Conservation (phyloP, 2,888 invertebrate genomes). For the Limnephilus lunatus region DNA sequence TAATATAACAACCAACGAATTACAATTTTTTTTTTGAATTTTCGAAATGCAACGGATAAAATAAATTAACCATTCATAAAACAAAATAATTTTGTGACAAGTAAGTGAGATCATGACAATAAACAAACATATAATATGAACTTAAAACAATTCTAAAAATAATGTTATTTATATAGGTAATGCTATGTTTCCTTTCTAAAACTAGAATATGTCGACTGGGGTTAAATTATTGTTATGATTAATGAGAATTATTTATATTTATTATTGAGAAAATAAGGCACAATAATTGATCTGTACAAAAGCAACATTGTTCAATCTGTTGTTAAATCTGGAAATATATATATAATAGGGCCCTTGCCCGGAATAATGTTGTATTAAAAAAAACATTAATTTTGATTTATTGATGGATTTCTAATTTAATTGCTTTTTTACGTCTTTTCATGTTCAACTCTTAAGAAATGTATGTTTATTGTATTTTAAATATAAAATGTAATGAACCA, state of each 20-base stretch:
- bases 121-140: conserved; percentile 27
- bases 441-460: too few species aligned
- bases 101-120: conserved; percentile 64
- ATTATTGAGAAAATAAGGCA: neutral
- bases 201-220: conserved; percentile 21
- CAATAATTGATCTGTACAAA: neutral
- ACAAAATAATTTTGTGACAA: conserved; percentile 61
- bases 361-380: too few species aligned
- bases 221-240: neutral
- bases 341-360: too few species aligned
- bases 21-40: conserved; percentile 32
- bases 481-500: too few species aligned
- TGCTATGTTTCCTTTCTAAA: conserved; percentile 11
- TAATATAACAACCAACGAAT: conserved; percentile 27
- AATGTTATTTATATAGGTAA: conserved; percentile 3
- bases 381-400: too few species aligned
- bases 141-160: conserved; percentile 24
- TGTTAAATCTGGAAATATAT: neutral
- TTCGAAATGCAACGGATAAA: conserved; percentile 39
- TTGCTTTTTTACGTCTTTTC: too few species aligned
- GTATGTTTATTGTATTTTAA: too few species aligned
- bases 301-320: neutral
- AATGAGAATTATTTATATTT: neutral
- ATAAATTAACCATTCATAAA: conserved; percentile 45
- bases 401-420: too few species aligned